Percentiles rank a stretch among this genome's conserved stretches.
phyloP scores from a whole-genome alignment of 2,888 invertebrate genomes.

The Tenthredo notha region DNA sequence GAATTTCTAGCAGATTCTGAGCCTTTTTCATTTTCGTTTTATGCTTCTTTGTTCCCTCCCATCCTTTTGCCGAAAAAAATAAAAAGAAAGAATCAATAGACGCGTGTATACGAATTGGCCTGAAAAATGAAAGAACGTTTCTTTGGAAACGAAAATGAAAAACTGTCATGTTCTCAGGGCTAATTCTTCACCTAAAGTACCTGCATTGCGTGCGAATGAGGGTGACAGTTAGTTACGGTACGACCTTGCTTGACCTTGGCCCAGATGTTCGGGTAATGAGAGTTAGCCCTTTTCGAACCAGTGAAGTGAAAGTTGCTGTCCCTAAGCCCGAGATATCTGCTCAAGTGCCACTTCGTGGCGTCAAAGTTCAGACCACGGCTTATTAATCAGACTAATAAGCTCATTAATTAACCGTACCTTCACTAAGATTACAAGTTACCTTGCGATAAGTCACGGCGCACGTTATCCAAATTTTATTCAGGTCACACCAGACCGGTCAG shows the following conservation, averaged over 20 bases:
- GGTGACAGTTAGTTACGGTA: background rate
- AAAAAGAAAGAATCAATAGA: background rate
- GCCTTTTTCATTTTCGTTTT: background rate
- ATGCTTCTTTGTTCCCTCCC: background rate
- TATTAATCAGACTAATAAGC: constrained; percentile 52
- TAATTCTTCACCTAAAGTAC: background rate
- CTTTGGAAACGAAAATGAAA: background rate
- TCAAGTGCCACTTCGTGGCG: constrained; percentile 36
- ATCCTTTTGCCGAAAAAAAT: background rate
- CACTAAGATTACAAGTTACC: constrained; percentile 28
- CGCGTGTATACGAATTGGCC: background rate
- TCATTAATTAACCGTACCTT: constrained; percentile 34
- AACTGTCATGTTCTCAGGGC: background rate
- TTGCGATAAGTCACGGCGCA: constrained; percentile 48
- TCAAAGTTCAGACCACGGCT: constrained; percentile 45
- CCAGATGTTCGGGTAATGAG: constrained; percentile 35
- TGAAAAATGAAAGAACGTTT: background rate
- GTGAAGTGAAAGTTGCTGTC: constrained; percentile 40
- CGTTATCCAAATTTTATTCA: constrained; percentile 43
- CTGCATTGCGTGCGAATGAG: background rate
- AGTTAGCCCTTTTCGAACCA: constrained; percentile 36
- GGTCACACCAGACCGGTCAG: background rate
- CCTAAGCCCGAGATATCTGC: constrained; percentile 34
- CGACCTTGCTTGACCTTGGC: constrained; percentile 37
- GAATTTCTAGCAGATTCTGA: background rate